These are phyloP conservation scores for Eufriesea mexicana DNA, from an alignment of 1,140 invertebrate species.

Conservation along the genomic window DNA sequence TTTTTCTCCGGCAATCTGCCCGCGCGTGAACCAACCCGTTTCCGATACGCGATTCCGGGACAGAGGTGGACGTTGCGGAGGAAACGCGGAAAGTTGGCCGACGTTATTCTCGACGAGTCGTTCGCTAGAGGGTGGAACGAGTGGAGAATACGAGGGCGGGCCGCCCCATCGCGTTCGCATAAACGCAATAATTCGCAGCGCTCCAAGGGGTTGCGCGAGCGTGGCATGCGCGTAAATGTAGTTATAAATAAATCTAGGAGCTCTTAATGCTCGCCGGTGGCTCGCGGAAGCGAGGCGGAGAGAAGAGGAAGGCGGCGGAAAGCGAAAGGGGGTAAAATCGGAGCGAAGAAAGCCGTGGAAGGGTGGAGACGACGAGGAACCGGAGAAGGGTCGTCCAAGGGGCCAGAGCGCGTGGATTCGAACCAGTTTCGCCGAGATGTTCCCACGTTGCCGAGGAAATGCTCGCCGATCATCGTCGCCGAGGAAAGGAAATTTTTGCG, in stretches of 20 bases:
- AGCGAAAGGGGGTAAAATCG: not conserved
- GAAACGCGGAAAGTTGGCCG: not conserved
- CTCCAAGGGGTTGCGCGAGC: conserved; percentile 72
- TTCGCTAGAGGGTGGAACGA: not conserved
- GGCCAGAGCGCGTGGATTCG: conserved; percentile 13
- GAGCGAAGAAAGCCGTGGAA: conserved; percentile 34
- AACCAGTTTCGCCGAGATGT: not conserved
- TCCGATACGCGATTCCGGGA: not conserved
- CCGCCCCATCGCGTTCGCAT: conserved; percentile 57
- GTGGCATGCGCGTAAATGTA: conserved; percentile 82
- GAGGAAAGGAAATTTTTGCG: no score
- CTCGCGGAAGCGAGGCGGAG: conserved; percentile 55
- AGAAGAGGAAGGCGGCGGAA: not conserved
- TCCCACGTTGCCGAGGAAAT: not conserved
- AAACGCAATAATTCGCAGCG: conserved; percentile 80
- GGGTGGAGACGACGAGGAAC: not conserved
- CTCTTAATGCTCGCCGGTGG: conserved; percentile 79
- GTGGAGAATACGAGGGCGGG: conserved; percentile 7
- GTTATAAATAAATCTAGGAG: conserved; percentile 83
- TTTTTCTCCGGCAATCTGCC: not conserved
- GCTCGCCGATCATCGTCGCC: no score
- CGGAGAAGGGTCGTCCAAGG: conserved; percentile 38
- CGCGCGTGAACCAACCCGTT: not conserved
- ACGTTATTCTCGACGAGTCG: conserved; percentile 1
- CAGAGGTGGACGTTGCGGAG: not conserved